These are phyloP conservation scores for Scolanthus callimorphus DNA, from an alignment of 92 coral and sea anemone genomes.

Conservation along the genomic window DNA sequence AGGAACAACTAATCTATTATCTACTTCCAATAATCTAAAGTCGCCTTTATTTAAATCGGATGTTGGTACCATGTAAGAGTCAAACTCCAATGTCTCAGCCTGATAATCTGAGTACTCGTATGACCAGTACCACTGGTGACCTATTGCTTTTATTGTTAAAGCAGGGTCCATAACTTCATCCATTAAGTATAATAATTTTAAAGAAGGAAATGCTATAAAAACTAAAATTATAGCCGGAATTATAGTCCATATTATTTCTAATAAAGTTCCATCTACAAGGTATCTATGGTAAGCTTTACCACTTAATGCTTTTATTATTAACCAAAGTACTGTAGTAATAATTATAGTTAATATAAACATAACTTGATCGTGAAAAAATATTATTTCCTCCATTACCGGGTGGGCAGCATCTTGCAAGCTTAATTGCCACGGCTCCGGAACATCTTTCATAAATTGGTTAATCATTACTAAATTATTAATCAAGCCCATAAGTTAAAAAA, in stretches of 20 bases:
- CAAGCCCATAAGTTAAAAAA: constrained; percentile 15
- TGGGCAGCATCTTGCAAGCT: constrained; percentile 76
- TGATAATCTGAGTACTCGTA: constrained; percentile 86
- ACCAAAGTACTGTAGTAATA: constrained; percentile 64
- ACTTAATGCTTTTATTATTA: constrained; percentile 61
- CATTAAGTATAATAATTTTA: constrained; percentile 82
- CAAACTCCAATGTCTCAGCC: constrained; percentile 74
- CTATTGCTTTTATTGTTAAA: constrained; percentile 75
- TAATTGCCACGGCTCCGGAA: constrained; percentile 72
- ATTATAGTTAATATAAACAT: constrained; percentile 66
- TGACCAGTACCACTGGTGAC: constrained; percentile 91
- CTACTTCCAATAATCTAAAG: constrained; percentile 66
- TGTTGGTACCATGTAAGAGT: constrained; percentile 78
- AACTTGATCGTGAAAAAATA: constrained; percentile 74
- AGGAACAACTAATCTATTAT: constrained; percentile 68
- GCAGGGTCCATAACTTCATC: constrained; percentile 77
- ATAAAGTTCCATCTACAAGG: too few relatives aligned
- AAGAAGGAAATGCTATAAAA: too few relatives aligned
- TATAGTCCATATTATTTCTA: too few relatives aligned
- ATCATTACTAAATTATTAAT: constrained; percentile 23
- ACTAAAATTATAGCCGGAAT: too few relatives aligned
- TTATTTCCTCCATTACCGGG: constrained; percentile 76
- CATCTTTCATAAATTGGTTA: constrained; percentile 36
- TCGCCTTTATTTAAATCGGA: constrained; percentile 67
- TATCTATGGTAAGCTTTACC: constrained; percentile 75